Evolutionary conservation across 2,113 vertebrate species (phyloP).

Genomic region (Nothoprocta pentlandii): DNA sequence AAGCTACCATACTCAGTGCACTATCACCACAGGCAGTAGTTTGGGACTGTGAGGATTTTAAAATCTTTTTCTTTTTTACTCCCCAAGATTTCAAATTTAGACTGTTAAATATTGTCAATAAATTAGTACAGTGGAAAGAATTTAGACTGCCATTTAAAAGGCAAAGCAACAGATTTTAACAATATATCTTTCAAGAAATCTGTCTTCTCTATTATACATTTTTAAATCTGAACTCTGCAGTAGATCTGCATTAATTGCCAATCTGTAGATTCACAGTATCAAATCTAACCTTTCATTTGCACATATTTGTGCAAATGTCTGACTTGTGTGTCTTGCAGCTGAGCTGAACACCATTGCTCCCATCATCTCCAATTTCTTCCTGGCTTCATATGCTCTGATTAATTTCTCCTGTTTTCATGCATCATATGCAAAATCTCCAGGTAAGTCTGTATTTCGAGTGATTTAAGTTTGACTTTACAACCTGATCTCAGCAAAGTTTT

Average conservation of each 20-base stretch:
- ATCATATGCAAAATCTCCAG: conserved; percentile 97
- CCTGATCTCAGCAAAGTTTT: background rate
- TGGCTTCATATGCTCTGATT: conserved; percentile 97
- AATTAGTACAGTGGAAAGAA: background rate
- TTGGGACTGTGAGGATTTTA: background rate
- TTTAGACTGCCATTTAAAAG: background rate
- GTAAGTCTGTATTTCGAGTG: conserved; percentile 75
- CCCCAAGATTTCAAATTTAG: background rate
- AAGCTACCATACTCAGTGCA: background rate
- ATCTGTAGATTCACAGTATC: background rate
- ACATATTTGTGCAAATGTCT: background rate
- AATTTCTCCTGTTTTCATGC: conserved; percentile 99
- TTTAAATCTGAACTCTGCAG: conserved; percentile 1
- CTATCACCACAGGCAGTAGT: background rate
- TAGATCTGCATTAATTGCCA: background rate
- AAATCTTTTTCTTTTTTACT: background rate
- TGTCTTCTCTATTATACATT: background rate
- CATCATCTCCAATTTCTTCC: conserved; percentile 99
- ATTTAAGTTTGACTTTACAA: background rate
- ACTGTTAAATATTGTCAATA: background rate
- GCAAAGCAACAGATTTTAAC: background rate
- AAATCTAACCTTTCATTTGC: background rate
- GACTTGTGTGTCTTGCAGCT: conserved; percentile 79
- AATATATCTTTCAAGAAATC: background rate
- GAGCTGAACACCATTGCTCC: conserved; percentile 94